Evolutionary conservation across 35 echinoderm and acorn worm species (phyloP), one percentile per base, ranked within the genome.

Genomic region (Heliocidaris erythrogramma): DNA sequence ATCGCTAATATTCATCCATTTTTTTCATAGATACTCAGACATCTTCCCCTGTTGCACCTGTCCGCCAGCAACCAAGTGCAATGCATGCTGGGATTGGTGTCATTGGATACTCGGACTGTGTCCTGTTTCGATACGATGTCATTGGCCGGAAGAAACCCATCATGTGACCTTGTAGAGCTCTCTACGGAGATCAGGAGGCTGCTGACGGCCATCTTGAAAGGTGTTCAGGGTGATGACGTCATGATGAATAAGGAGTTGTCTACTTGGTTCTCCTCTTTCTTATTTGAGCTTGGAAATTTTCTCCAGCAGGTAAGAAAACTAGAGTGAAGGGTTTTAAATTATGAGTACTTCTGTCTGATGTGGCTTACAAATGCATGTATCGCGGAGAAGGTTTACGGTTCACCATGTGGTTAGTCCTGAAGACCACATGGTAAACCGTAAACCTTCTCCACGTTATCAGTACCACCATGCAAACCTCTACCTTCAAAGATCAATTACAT

Each of bases 21-120:
- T 85, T 65, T 48, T 85, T n/a, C 48, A 50, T 35, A 95, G 94
- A 31, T 95, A 18, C 86, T 95, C 9, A 48, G 30, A 21, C 50
- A 87, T 85, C 50, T 95, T 49, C 94, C 94, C 11, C 94, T 95
- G 13, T 21, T 59, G 32, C 94, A 95, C 85, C 94, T 95, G 85
- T 49, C 86, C 18, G 61, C 94, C 86, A 90, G 48, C 94, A 95
- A 95, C 85, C 48, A 49, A 32, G 29, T 48, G 30, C 12, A 86
- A 60, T 95, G 94, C 94, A 88, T 95, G 94, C 48, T 95, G 48
- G 94, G 78, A 60, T 31, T 95, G 32, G 78, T 86, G n/a, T 13
- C 31, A 2, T 32, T 88, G 27, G 94, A 95, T 48, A 17, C 21
- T 47, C 29, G 42, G 87, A 47, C 31, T 48, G 87, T 89, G 12